Conservation (phyloP, 92 coral and sea anemone species). For the Heteractis magnifica region DNA sequence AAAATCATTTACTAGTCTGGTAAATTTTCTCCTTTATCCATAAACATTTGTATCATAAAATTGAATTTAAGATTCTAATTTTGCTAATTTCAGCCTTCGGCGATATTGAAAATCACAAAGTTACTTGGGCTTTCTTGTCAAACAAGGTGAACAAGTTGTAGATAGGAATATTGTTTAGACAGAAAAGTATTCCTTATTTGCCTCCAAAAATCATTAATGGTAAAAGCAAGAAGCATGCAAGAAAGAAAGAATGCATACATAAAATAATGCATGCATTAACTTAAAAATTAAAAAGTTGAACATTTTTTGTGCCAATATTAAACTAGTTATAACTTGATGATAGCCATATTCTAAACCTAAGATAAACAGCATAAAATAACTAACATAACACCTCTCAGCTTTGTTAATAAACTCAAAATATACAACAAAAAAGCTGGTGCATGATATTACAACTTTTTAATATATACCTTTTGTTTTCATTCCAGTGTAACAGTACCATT, state of each 20-base stretch:
- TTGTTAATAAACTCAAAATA: background rate
- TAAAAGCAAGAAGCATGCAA: no score
- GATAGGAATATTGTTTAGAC: background rate
- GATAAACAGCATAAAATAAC: no score
- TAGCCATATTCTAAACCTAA: no score
- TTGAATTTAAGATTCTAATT: background rate
- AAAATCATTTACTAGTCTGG: no score
- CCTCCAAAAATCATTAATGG: no score
- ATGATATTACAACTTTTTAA: background rate
- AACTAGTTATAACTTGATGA: no score
- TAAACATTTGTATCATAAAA: background rate
- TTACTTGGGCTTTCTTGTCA: background rate
- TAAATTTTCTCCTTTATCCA: background rate
- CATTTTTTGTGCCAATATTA: no score
- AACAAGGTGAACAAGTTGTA: background rate
- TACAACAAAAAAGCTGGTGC: background rate
- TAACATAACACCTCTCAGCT: no score
- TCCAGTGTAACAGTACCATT: slow-evolving; percentile 82
- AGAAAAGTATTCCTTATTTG: background rate
- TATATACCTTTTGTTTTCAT: background rate
- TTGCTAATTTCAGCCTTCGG: slow-evolving; percentile 64
- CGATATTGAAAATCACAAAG: slow-evolving; percentile 48
- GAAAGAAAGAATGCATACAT: no score
- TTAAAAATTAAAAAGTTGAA: no score
- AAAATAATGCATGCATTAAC: no score